These are phyloP conservation scores for Siniperca scherzeri DNA, from an alignment of 2,797 vertebrate species.

Conservation along the genomic window DNA sequence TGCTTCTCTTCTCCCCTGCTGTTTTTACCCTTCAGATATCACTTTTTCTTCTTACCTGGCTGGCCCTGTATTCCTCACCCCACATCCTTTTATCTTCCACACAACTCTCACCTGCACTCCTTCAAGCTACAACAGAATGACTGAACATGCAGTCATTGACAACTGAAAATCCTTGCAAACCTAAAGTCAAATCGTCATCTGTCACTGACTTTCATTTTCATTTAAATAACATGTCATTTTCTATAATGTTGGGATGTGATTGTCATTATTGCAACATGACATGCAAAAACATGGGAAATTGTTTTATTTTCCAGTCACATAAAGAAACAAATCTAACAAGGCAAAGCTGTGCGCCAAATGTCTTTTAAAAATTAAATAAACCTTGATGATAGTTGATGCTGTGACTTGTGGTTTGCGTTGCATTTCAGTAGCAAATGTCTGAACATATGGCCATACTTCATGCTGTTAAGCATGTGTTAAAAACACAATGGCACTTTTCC, in stretches of 20 bases:
- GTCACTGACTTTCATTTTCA: conserved; percentile 11
- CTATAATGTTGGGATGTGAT: not conserved
- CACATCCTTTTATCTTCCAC: conserved; percentile 7
- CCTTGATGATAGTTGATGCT: not conserved
- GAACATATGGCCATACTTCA: conserved; percentile 23
- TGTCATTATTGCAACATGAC: conserved; percentile 1
- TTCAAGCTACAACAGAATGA: not conserved
- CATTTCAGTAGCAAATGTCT: conserved; percentile 20
- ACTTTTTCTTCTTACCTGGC: conserved; percentile 50
- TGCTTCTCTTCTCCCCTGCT: conserved; percentile 52
- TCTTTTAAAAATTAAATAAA: conserved; percentile 13
- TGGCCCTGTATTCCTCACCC: conserved; percentile 15
- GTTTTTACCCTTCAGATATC: conserved; percentile 60
- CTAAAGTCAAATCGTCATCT: not conserved
- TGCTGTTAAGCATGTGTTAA: conserved; percentile 14
- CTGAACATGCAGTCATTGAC: conserved; percentile 9
- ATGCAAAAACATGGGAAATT: not conserved
- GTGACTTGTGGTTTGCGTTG: conserved; percentile 6
- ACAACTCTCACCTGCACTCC: conserved; percentile 23
- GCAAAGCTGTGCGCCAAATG: not conserved
- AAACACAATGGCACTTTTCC: conserved; percentile 8
- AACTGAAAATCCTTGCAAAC: not conserved
- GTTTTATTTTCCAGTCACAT: not conserved
- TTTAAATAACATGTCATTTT: conserved; percentile 12
- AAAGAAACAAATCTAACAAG: not conserved